These are phyloP conservation scores for Zoroaster sp. DNA, from an alignment of 53 echinoderm and acorn worm genomes.

Conservation along the genomic window DNA sequence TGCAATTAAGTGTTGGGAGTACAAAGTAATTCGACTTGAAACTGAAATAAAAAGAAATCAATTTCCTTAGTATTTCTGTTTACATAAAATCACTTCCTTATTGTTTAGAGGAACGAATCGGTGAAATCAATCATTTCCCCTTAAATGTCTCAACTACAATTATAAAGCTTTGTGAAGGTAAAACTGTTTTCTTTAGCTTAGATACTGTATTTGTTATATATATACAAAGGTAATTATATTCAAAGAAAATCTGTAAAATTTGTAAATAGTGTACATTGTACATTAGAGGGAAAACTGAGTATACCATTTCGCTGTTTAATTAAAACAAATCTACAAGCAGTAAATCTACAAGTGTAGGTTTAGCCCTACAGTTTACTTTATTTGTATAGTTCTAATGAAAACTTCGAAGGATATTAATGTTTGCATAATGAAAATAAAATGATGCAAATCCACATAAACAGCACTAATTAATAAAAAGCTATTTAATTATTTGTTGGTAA, in stretches of 20 bases:
- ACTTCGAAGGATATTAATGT: background rate
- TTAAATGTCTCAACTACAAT: too few species aligned
- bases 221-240: too few species aligned
- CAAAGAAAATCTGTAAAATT: background rate
- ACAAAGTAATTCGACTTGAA: conserved; percentile 3
- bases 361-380: background rate
- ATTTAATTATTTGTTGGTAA: too few species aligned
- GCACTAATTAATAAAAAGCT: too few species aligned
- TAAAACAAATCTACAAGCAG: background rate
- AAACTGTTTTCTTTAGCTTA: background rate
- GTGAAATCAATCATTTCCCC: too few species aligned
- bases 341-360: background rate
- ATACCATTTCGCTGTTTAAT: background rate
- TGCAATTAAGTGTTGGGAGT: background rate
- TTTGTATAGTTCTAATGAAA: background rate
- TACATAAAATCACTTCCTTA: too few species aligned
- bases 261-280: background rate
- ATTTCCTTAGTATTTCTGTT: too few species aligned
- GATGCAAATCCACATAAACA: background rate
- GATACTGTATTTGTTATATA: too few species aligned
- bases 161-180: background rate
- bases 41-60: conserved; percentile 22
- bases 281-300: conserved; percentile 7
- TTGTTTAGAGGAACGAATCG: too few species aligned
- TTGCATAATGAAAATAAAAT: background rate